A percentile compares a stretch with the other conserved stretches of the same genome.
phyloP scores from a whole-genome alignment of 92 coral and sea anemone species.

The Zoanthus gigantus region DNA sequence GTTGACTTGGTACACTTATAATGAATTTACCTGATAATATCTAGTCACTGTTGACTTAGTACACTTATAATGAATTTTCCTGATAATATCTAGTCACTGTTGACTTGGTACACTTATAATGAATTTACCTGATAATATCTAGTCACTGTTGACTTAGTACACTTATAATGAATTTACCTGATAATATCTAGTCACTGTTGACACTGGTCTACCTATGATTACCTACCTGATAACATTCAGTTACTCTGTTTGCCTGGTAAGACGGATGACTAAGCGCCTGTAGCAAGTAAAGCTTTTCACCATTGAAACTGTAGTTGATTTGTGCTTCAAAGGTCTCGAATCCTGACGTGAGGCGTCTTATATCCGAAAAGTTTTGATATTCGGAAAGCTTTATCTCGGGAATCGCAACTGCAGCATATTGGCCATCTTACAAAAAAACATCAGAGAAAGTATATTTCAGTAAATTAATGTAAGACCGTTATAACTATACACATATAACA shows the following conservation, averaged over 20 bases:
- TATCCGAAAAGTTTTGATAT: slow-evolving; percentile 19
- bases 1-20: background rate
- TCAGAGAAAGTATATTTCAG: background rate
- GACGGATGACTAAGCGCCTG: slow-evolving; percentile 97
- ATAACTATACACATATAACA: too few species aligned
- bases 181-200: background rate
- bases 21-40: background rate
- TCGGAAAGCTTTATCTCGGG: slow-evolving; percentile 9
- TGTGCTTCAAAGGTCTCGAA: slow-evolving; percentile 72
- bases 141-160: background rate
- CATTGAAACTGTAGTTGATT: slow-evolving; percentile 74
- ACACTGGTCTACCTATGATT: background rate
- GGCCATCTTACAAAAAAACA: slow-evolving; percentile 4
- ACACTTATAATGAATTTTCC: background rate
- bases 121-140: background rate
- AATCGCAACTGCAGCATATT: slow-evolving; percentile 26
- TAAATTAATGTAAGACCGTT: background rate
- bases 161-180: background rate
- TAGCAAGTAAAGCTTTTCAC: slow-evolving; percentile 69
- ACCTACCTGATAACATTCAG: slow-evolving; percentile 57
- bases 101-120: background rate
- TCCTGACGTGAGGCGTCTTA: slow-evolving; percentile 54
- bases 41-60: background rate
- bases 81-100: background rate
- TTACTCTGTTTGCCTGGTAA: slow-evolving; percentile 76